Base-by-base conservation (phyloP, 2,113 vertebrate genomes). In the Megaceryle maxima region DNA sequence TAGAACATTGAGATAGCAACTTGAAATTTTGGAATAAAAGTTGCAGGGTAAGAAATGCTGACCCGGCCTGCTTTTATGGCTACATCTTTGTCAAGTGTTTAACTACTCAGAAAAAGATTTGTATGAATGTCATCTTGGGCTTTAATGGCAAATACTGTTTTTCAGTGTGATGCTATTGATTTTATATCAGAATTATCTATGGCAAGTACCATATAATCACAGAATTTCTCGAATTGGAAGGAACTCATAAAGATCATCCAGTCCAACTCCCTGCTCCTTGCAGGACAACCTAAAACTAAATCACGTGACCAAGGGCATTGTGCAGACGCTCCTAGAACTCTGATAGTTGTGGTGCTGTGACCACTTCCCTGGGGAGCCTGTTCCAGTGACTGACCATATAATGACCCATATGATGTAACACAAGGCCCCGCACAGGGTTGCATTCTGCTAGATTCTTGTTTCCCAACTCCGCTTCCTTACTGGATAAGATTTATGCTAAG, bases 291-390 rank as follows among this genome's bases (percentile, higher is more conserved):
- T 50, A 53, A 80, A 77, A 57, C n/a, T 51, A 31, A 63, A 31
- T n/a, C 10, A 8, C 10, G 9, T 13, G 10, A 67, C 80, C 37
- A 53, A 51, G 39, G 62, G 41, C 2, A 1, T 72, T n/a, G 43
- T 50, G 22, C 22, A 77, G 48, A 22, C 20, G 9, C 44, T 66
- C 13, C 68, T 72, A 70, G 33, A 83, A 24, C 50, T 83, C 37
- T 74, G 78, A 22, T 26, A 28, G 21, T 67, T 0, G 0, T 63
- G 57, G 33, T 80, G 35, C 68, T 2, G 0, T 41, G 46, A 20
- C 28, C 24, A 17, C n/a, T 60, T 53, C 9, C 31, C n/a, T 51
- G 63, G 25, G 41, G 53, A 88, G 5, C 18, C 28, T 82, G 29
- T 81, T 80, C 11, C 24, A 62, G 50, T 66, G 39, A 56, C 25